Conservation (phyloP, 2,888 invertebrate genomes). For the Rhagonycha fulva region DNA sequence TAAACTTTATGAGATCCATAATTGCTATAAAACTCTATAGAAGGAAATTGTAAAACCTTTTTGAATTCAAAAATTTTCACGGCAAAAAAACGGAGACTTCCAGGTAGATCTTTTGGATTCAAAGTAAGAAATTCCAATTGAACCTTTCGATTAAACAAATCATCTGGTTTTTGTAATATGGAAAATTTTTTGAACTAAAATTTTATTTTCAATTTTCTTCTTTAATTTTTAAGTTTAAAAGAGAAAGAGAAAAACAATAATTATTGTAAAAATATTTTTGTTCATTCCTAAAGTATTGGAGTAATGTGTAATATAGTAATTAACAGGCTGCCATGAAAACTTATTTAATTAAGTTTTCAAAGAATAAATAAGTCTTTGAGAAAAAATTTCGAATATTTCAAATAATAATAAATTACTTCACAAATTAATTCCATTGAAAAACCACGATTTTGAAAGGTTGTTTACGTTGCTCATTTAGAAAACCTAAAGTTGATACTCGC, state of each 20-base stretch:
- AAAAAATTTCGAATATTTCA: background rate
- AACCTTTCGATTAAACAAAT: background rate
- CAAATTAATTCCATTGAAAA: background rate
- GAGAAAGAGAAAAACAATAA: no score
- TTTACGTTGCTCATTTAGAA: background rate
- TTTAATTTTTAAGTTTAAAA: no score
- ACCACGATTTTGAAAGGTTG: background rate
- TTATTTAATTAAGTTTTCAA: background rate
- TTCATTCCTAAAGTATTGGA: background rate
- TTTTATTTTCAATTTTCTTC: no score
- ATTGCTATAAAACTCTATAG: background rate
- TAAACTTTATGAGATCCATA: background rate
- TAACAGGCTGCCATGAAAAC: background rate
- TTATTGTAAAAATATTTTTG: background rate
- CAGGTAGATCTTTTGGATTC: background rate
- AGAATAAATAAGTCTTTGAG: background rate
- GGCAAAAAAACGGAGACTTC: background rate
- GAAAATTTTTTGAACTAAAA: background rate
- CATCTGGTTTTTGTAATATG: background rate
- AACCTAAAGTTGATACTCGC: conserved; percentile 1
- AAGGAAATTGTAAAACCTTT: background rate
- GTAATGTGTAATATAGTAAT: background rate
- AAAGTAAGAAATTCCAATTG: background rate
- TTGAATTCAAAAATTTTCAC: background rate
- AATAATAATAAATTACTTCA: background rate